Percentiles rank a stretch among this genome's conserved stretches.
These are phyloP conservation scores for Drosophila pachea DNA, from an alignment of 1,140 invertebrate species.

Conservation along the genomic window DNA sequence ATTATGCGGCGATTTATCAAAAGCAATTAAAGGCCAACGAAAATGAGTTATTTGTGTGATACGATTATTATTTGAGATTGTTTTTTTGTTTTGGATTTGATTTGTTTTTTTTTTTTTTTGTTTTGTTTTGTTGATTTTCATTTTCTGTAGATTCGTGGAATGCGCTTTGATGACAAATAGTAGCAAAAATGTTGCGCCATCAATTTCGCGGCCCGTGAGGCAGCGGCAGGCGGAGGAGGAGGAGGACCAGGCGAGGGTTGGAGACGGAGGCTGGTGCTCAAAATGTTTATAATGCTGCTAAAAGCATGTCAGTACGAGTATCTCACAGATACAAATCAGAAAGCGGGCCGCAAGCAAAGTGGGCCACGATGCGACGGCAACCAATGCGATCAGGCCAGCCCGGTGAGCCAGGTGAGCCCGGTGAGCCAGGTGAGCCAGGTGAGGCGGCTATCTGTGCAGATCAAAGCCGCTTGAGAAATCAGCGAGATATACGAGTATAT, in stretches of 20 bases:
- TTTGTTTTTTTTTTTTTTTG: neutral
- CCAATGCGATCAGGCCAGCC: neutral
- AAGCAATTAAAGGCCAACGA: slow-evolving; percentile 69
- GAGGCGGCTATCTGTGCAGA: slow-evolving; percentile 61
- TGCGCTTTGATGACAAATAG: slow-evolving; percentile 73
- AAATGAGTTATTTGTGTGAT: slow-evolving; percentile 41
- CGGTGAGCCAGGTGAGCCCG: neutral
- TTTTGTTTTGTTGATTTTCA: slow-evolving; percentile 13
- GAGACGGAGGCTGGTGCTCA: slow-evolving; percentile 38
- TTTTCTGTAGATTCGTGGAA: slow-evolving; percentile 47
- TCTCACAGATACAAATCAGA: slow-evolving; percentile 70
- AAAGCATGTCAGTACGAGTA: slow-evolving; percentile 69
- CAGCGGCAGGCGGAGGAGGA: neutral
- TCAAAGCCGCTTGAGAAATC: slow-evolving; percentile 58
- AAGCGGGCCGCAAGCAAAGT: slow-evolving; percentile 48
- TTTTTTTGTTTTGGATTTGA: neutral
- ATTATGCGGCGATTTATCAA: slow-evolving; percentile 76
- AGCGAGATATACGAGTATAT: slow-evolving; percentile 43
- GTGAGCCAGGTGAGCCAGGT: slow-evolving; percentile 23
- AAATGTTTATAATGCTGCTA: slow-evolving; percentile 77
- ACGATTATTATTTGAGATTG: slow-evolving; percentile 30
- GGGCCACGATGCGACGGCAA: slow-evolving; percentile 49
- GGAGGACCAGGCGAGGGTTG: neutral
- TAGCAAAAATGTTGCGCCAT: slow-evolving; percentile 72
- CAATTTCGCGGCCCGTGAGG: neutral